Evolutionary conservation across 1,140 invertebrate species (phyloP), one percentile per base, ranked within the genome.

Genomic region (Drosophila sproati): DNA sequence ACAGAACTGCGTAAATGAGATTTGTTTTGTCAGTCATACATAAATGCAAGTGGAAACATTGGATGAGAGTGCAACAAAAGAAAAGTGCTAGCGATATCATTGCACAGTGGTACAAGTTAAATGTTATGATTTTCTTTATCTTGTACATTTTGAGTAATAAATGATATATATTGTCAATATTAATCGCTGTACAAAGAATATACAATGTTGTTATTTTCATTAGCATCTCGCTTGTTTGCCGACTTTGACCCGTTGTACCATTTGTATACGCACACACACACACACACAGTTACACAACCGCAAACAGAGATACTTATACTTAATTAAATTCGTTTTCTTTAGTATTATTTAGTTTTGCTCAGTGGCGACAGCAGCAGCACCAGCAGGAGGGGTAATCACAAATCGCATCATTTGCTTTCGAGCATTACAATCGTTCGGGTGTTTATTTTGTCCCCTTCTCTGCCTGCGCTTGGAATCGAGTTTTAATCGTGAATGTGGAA

Each of bases 361-460:
- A 71, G 32, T 62, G 20, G 57, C 35, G 28, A 35, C 61, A 32
- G 37, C 29, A 52, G 48, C 57, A 28, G 35, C 48, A 41, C n/a
- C 45, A 35, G 10, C 51, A 79, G 74, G 60, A 77, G 47, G 71
- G 39, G 68, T 54, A 86, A 73, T 66, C 72, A 69, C 75, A 68
- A 78, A 78, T 86, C 70, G 78, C 82, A 88, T 88, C 82, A 87
- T 77, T 87, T 89, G 83, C 62, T 67, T 64, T 70, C 66, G 77
- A 80, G 83, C 83, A 83, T 69, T 67, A 66, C 59, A 71, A 48
- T 71, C 67, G 73, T 28, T 79, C 77, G 80, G 83, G 62, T 81
- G 75, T 69, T 60, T 47, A 31, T 62, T 52, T 4, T 20, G 1
- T 20, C 32, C n/a, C 31, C n/a, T n/a, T n/a, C 39, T 43, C 39